Base-by-base conservation (phyloP, 2,113 vertebrate species). In the Passerina amoena region DNA sequence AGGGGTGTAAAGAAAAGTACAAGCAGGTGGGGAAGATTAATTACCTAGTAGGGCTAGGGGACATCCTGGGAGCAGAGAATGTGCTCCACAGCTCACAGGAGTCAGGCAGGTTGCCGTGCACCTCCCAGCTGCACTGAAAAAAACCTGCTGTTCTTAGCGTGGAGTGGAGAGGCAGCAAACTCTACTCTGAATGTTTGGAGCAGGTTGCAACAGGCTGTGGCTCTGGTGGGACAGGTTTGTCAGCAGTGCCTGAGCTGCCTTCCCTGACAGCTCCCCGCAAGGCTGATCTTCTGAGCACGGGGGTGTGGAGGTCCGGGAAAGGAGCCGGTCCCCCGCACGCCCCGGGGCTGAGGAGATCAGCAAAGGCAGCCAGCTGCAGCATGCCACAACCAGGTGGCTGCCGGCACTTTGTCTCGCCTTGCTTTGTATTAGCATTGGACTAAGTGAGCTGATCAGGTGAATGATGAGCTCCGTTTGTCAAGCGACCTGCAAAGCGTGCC, bases 181-280 rank as follows among this genome's bases (percentile, higher is more conserved):
- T 4, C 23, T 33, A 5, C 33, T 65, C 21, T 7, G 20, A 82
- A 56, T 12, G 42, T 40, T 59, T 22, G 1, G 2, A 95, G 79
- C 95, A 92, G 61, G 94, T 27, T 91, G 54, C 84, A 94, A 85
- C 89, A 94, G 70, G 95, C 61, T 85, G 70, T 7, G 60, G 83
- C 73, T 80, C 82, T 82, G 82, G 68, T 51, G 75, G 33, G 91
- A 88, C 94, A 92, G 71, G 85, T 94, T 83, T 86, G 71, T 94
- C 93, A 88, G 93, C 85, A 40, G 51, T 14, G 64, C 57, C 64
- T 60, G 76, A 82, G 80, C 80, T 69, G 82, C 69, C 57, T 78
- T 80, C 3, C 33, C 68, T 63, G 76, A 85, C 89, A 94, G 63
- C 45, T 84, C 59, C 73, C 91, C 2, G 1, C 40, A 38, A 40